These are phyloP conservation scores for Drosophila sturtevanti DNA, from an alignment of 1,140 invertebrate genomes.

Conservation along the genomic window DNA sequence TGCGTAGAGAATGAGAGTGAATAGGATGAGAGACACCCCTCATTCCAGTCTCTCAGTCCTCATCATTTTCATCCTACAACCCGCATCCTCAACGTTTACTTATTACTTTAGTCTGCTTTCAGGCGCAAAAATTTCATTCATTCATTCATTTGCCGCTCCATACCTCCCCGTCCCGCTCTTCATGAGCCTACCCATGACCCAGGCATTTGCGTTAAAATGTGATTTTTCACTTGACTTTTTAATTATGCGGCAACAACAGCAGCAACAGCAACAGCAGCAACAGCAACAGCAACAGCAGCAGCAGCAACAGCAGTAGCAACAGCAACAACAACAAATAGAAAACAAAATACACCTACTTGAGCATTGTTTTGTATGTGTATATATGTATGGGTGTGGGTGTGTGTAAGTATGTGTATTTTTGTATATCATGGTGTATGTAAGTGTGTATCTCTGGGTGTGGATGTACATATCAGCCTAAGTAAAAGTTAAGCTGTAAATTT, in stretches of 20 bases:
- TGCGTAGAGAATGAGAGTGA: slow-evolving; percentile 24
- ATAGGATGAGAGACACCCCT: slow-evolving; percentile 9
- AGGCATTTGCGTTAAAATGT: slow-evolving; percentile 73
- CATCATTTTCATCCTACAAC: background rate
- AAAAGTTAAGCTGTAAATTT: slow-evolving; percentile 76
- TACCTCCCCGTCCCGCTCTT: slow-evolving; percentile 7
- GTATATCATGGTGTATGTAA: slow-evolving; percentile 28
- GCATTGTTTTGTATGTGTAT: slow-evolving; percentile 56
- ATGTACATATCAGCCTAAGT: slow-evolving; percentile 46
- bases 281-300: slow-evolving; percentile 53
- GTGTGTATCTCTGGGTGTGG: slow-evolving; percentile 17
- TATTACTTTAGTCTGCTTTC: slow-evolving; percentile 75
- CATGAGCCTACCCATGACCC: slow-evolving; percentile 27
- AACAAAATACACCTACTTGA: slow-evolving; percentile 77
- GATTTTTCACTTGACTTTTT: slow-evolving; percentile 82
- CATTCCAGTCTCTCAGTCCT: background rate
- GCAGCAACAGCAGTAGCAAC: slow-evolving; percentile 20
- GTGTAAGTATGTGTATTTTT: slow-evolving; percentile 37
- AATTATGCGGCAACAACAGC: slow-evolving; percentile 71
- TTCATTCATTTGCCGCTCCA: slow-evolving; percentile 42
- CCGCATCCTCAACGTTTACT: slow-evolving; percentile 23
- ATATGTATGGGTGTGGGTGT: slow-evolving; percentile 52
- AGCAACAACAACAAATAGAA: slow-evolving; percentile 27
- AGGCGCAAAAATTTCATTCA: slow-evolving; percentile 79
- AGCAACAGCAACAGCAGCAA: slow-evolving; percentile 21